phyloP scores from a whole-genome alignment of 2,888 invertebrate genomes.

The Epirrita christyi region DNA sequence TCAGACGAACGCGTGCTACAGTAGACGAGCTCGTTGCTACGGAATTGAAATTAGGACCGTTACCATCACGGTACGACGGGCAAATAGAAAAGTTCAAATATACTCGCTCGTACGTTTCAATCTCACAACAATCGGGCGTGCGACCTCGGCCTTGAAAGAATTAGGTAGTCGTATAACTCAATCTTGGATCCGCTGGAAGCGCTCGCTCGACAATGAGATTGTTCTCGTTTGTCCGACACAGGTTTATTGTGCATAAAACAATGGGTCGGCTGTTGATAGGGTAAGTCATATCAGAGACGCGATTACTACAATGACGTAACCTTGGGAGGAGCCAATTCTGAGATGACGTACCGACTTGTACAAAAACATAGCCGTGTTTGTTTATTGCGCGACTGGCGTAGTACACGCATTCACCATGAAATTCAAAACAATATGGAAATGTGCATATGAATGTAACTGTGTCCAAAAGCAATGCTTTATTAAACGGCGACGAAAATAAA shows the following conservation, averaged over 20 bases:
- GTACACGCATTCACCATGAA: slow-evolving; percentile 35
- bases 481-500: slow-evolving; percentile 16
- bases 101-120: slow-evolving; percentile 50
- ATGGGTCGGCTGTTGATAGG: slow-evolving; percentile 53
- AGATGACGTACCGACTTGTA: slow-evolving; percentile 57
- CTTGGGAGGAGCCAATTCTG: slow-evolving; percentile 59
- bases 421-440: slow-evolving; percentile 53
- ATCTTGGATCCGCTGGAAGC: slow-evolving; percentile 43
- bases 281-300: slow-evolving; percentile 42
- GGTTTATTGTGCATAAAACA: slow-evolving; percentile 60
- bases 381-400: neutral
- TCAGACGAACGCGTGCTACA: slow-evolving; percentile 59
- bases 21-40: slow-evolving; percentile 64
- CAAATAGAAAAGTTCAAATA: slow-evolving; percentile 68
- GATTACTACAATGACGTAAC: slow-evolving; percentile 48
- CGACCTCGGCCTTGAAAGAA: slow-evolving; percentile 54
- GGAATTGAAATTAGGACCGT: slow-evolving; percentile 74
- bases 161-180: slow-evolving; percentile 47
- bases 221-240: slow-evolving; percentile 52
- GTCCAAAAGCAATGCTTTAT: neutral
- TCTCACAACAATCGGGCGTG: slow-evolving; percentile 48
- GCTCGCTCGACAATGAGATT: slow-evolving; percentile 46
- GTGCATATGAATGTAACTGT: slow-evolving; percentile 37
- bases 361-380: slow-evolving; percentile 59
- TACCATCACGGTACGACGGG: slow-evolving; percentile 56